phyloP scores from a whole-genome alignment of 1,140 invertebrate genomes.

The Ericerus pela region DNA sequence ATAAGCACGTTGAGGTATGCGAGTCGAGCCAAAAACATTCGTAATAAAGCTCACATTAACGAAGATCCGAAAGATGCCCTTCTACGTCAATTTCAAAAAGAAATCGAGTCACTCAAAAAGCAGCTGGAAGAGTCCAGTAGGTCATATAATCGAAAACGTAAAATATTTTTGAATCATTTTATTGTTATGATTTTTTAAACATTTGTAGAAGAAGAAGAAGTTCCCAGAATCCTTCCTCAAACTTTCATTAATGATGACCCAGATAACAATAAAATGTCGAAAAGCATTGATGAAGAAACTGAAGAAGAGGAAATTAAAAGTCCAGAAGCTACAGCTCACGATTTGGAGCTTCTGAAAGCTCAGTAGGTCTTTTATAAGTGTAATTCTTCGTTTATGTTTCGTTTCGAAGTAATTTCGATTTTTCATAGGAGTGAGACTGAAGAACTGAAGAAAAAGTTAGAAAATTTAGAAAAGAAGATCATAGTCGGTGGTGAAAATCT shows the following conservation, averaged over 20 bases:
- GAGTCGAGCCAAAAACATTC: constrained; percentile 92
- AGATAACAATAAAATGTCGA: constrained; percentile 3
- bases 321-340: constrained; percentile 9
- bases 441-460: constrained; percentile 64
- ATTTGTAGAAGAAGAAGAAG: constrained; percentile 44
- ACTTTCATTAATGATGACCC: not conserved
- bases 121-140: constrained; percentile 45
- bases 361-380: not conserved
- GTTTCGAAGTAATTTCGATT: constrained; percentile 1
- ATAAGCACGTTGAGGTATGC: constrained; percentile 94
- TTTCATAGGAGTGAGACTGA: constrained; percentile 38
- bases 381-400: too few species aligned
- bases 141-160: not conserved
- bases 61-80: constrained; percentile 96
- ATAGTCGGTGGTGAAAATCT: constrained; percentile 96
- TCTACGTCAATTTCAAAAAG: constrained; percentile 85
- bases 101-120: constrained; percentile 81
- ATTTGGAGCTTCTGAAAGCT: constrained; percentile 13
- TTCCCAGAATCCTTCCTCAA: too few species aligned
- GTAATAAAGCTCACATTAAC: constrained; percentile 90
- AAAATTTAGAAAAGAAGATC: constrained; percentile 85
- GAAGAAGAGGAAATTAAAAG: constrained; percentile 18
- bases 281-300: constrained; percentile 14
- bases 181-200: constrained; percentile 5
- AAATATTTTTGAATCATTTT: not conserved